Evolutionary conservation across 2,797 vertebrate species (phyloP).

Genomic region (Betta splendens): DNA sequence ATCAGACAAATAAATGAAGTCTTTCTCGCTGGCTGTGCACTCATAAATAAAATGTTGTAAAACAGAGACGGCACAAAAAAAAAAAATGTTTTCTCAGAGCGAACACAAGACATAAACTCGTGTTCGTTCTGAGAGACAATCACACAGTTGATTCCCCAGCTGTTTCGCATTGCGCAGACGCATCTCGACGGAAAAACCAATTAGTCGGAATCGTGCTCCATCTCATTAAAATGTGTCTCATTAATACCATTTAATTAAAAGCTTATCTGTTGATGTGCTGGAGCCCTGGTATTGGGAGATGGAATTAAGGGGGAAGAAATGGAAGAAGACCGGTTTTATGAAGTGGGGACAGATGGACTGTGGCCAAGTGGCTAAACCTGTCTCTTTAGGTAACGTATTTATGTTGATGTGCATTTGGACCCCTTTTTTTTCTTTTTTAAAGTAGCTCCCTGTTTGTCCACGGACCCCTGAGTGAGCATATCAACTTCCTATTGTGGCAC

Average conservation of each 20-base stretch:
- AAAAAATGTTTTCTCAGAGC: conserved; percentile 9
- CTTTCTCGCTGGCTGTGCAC: neutral
- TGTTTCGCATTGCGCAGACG: conserved; percentile 18
- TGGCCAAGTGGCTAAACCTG: conserved; percentile 1
- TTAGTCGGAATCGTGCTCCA: conserved; percentile 24
- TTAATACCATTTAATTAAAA: conserved; percentile 70
- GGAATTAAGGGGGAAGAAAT: conserved; percentile 7
- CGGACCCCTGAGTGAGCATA: conserved; percentile 13
- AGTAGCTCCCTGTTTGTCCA: conserved; percentile 26
- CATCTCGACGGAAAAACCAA: conserved; percentile 33
- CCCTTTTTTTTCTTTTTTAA: conserved; percentile 23
- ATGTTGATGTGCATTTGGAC: conserved; percentile 31
- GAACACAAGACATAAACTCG: conserved; percentile 5
- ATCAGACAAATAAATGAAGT: neutral
- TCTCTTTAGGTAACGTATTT: conserved; percentile 40
- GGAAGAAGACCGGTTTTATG: conserved; percentile 29
- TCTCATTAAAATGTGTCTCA: conserved; percentile 59
- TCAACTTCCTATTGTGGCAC: conserved; percentile 1
- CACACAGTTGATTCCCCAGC: conserved; percentile 8
- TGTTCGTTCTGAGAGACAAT: neutral
- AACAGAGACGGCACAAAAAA: neutral
- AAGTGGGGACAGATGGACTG: conserved; percentile 26
- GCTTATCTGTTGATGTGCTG: conserved; percentile 55
- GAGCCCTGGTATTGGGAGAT: conserved; percentile 14
- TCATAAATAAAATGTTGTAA: neutral